A percentile compares a stretch with the other conserved stretches of the same genome.
These are phyloP conservation scores for Notospermus geniculatus DNA, from an alignment of 1,140 invertebrate species.

Conservation along the genomic window DNA sequence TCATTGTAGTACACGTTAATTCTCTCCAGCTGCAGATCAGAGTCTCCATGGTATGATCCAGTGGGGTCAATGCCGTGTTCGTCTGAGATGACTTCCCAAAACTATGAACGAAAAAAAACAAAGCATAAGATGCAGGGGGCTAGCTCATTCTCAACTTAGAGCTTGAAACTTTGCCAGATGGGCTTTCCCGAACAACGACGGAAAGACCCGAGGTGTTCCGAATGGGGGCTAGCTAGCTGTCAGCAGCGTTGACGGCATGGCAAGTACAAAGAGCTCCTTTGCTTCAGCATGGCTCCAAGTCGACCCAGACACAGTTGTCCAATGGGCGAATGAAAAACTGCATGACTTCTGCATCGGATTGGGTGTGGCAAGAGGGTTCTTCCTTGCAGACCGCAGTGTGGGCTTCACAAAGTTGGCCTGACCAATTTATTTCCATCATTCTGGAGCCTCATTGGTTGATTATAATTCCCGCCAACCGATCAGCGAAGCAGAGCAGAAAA, in stretches of 20 bases:
- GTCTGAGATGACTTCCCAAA: constrained; percentile 61
- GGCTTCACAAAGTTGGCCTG: too few relatives aligned
- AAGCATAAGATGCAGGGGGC: neutral
- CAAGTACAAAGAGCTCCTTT: neutral
- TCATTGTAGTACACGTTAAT: constrained; percentile 93
- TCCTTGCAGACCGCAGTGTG: too few relatives aligned
- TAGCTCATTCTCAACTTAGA: too few relatives aligned
- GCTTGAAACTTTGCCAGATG: too few relatives aligned
- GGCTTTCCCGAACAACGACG: too few relatives aligned
- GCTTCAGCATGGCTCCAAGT: neutral
- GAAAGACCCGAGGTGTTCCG: too few relatives aligned
- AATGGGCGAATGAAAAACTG: neutral
- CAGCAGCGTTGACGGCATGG: neutral
- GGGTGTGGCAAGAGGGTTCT: too few relatives aligned
- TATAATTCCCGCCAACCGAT: too few relatives aligned
- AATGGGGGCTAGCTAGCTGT: neutral
- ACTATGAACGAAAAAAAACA: constrained; percentile 39
- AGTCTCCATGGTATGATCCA: constrained; percentile 57
- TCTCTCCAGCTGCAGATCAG: constrained; percentile 71
- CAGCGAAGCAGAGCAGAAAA: too few relatives aligned
- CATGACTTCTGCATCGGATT: too few relatives aligned
- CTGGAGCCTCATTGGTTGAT: too few relatives aligned
- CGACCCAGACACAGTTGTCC: neutral
- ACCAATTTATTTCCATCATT: too few relatives aligned
- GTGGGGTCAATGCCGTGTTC: constrained; percentile 59